A percentile compares a stretch with the other conserved stretches of the same genome.
These are phyloP conservation scores for Agrochola macilenta DNA, from an alignment of 2,888 invertebrate genomes.

Conservation along the genomic window DNA sequence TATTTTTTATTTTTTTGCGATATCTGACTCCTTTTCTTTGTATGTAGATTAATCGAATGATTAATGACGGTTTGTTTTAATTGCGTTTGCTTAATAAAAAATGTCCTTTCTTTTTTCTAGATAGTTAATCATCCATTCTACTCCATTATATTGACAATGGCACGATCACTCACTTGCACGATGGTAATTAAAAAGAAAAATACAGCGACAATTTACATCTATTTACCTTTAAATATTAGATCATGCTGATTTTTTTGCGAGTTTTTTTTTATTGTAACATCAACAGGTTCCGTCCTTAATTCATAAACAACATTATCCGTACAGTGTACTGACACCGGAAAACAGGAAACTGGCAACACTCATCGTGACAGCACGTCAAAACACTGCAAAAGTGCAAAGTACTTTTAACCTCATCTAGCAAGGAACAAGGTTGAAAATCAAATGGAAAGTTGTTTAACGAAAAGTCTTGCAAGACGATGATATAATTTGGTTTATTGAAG, in stretches of 20 bases:
- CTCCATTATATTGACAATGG: constrained; percentile 15
- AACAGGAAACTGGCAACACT: constrained; percentile 39
- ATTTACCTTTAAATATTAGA: neutral
- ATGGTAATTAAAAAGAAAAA: constrained; percentile 13
- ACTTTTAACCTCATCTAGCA: neutral
- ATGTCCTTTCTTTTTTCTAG: neutral
- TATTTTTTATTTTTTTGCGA: constrained; percentile 7
- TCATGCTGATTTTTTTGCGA: neutral
- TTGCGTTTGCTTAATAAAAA: constrained; percentile 22
- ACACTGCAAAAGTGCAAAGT: constrained; percentile 13
- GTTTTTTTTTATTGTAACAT: constrained; percentile 3
- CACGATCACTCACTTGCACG: constrained; percentile 14
- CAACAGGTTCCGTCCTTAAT: constrained; percentile 20
- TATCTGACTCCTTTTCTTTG: constrained; percentile 9
- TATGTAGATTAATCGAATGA: constrained; percentile 36
- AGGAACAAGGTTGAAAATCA: constrained; percentile 26
- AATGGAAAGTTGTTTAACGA: neutral
- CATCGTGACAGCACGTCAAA: constrained; percentile 9
- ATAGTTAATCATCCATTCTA: constrained; percentile 14
- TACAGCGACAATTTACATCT: neutral
- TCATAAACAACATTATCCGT: constrained; percentile 18
- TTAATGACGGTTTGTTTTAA: constrained; percentile 20
- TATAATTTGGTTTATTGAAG: constrained; percentile 23
- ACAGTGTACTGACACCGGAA: constrained; percentile 30
- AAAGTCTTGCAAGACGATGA: constrained; percentile 10